Conservation (phyloP, 2,797 vertebrate species). For the Salmo trutta region DNA sequence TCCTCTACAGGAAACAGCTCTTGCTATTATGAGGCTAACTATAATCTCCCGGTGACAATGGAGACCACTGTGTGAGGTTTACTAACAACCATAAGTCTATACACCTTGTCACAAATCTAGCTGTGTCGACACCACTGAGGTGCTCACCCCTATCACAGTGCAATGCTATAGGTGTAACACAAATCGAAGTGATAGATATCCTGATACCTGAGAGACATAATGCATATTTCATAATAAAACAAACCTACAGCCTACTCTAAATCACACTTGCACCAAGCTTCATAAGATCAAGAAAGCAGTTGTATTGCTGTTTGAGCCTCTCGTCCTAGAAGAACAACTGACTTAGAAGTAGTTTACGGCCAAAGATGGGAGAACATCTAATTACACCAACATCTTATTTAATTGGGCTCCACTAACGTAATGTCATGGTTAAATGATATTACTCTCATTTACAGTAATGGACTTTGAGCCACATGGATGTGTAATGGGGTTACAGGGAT, state of each 20-base stretch:
- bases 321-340: neutral
- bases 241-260: too few relatives aligned
- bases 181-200: too few relatives aligned
- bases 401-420: neutral
- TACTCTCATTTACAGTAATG: neutral
- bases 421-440: constrained; percentile 16
- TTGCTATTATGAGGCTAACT: constrained; percentile 37
- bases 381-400: neutral
- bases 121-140: neutral
- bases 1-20: constrained; percentile 35
- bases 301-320: neutral
- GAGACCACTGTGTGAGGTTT: constrained; percentile 12
- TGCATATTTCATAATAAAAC: too few relatives aligned
- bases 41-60: constrained; percentile 44
- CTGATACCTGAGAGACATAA: too few relatives aligned
- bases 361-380: constrained; percentile 1
- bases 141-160: neutral
- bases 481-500: constrained; percentile 27
- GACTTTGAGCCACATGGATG: constrained; percentile 59
- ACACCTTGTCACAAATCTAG: constrained; percentile 43
- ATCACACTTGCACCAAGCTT: neutral
- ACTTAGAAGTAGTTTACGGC: neutral
- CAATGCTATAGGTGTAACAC: too few relatives aligned
- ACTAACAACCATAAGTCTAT: constrained; percentile 31
- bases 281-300: neutral